Base-by-base conservation (phyloP, 2,888 invertebrate genomes). In the Danaus chrysippus region DNA sequence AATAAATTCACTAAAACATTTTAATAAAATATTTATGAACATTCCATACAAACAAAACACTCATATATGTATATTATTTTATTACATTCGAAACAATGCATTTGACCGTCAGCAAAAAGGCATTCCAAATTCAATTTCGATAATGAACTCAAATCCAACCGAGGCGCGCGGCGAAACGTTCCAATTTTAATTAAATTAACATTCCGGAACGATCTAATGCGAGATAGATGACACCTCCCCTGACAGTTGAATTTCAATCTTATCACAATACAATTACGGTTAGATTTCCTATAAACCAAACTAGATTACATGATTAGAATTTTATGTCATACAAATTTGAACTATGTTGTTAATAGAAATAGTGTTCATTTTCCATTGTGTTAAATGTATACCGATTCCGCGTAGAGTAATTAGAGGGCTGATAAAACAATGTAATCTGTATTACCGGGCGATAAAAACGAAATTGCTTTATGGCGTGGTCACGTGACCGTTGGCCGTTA, bases 101-200 rank as follows among this genome's bases (percentile, higher is more conserved):
- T 62, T 59, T 52, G 58, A 49, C 58, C 61, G 65, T 68, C 64
- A 58, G 60, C 59, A 65, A 62, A 59, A 53, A 49, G 54, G 59
- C 65, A 61, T 68, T 66, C 61, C 62, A 63, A 63, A 81, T 84
- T 82, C 83, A 84, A 86, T 87, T 87, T 78, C 74, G 74, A 79
- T 86, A 87, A 88, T 87, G 79, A 86, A 86, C 76, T 73, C 70
- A 78, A 82, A 73, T 76, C 74, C 73, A 64, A 72, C 72, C 81
- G 83, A 86, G 87, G 83, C 80, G 84, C 81, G 84, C 82, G 82
- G 83, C 84, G 79, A 80, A 71, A 74, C 77, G 77, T 78, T 78
- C 78, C 79, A 77, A 78, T 83, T 89, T 87, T 89, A 89, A 89
- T 89, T 90, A 86, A 90, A 90, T 89, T 84, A 87, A 82, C 85